Evolutionary conservation across 2,113 vertebrate genomes (phyloP).

Genomic region (Dipodomys ordii): DNA sequence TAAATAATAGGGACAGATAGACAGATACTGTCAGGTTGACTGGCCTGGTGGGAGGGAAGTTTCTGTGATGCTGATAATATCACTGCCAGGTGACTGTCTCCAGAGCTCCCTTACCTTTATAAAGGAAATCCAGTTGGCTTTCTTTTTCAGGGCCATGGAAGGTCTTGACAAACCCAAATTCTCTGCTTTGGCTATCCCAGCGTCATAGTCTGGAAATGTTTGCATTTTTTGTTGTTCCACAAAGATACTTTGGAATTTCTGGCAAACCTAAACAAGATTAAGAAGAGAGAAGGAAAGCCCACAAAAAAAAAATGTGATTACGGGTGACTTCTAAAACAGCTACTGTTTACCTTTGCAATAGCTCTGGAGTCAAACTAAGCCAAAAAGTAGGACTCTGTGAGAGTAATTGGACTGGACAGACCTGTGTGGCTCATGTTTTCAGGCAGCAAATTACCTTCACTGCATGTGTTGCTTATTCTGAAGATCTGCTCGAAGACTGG

Average conservation of each 20-base stretch:
- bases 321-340: slow-evolving; percentile 16
- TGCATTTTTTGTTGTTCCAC: slow-evolving; percentile 86
- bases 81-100: neutral
- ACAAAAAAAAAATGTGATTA: neutral
- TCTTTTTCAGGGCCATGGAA: slow-evolving; percentile 85
- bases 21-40: neutral
- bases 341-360: neutral
- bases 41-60: neutral
- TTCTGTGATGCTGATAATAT: neutral
- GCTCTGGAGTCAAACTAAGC: neutral
- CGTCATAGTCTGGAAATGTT: slow-evolving; percentile 85
- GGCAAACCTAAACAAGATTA: slow-evolving; percentile 81
- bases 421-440: neutral
- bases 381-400: neutral
- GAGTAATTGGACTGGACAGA: neutral
- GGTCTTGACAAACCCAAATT: slow-evolving; percentile 77
- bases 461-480: neutral
- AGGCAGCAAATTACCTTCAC: neutral
- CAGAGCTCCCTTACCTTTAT: slow-evolving; percentile 82
- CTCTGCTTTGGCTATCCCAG: slow-evolving; percentile 70
- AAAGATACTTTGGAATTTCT: slow-evolving; percentile 87
- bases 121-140: slow-evolving; percentile 86
- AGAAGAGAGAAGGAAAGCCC: neutral
- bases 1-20: neutral
- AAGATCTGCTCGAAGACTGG: neutral